Evolutionary conservation across 37 sponge, comb jelly and placozoan species (phyloP), one percentile per base, ranked within the genome.

Genomic region (Geodia barretti): DNA sequence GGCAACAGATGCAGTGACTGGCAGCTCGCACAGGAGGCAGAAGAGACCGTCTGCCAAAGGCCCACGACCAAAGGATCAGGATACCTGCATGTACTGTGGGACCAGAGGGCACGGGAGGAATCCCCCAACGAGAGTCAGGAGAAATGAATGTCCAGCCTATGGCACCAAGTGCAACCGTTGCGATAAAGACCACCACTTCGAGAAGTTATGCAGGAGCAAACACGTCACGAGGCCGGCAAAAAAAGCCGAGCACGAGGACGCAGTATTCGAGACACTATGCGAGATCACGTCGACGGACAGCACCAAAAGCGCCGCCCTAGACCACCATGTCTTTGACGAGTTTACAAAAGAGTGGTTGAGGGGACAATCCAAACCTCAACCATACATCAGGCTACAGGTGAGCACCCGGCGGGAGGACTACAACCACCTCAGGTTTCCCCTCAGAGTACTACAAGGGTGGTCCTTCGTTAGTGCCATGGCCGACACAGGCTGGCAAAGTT

Each of bases 401-500:
- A 74, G 75, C 75, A 74, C 73, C 59, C n/a, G 60, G 21, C 63
- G 29, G 39, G 82, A 81, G 41, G 69, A 79, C 70, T 79, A 79
- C 37, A 69, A 79, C 70, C 80, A 68, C 70, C 47, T 68, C 68
- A 60, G 80, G 41, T 69, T 69, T 23, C 24, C 70, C 21, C 70
- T 68, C 70, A 69, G 70, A 40, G 54, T 14, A 14, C 54, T 14
- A 14, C 54, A 47, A 47, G 29, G 11, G 21, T 36, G 65, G 35
- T 69, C 80, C 59, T 79, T 79, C 25, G 60, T 79, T 24, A 79
- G 37, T 69, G 80, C 80, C 60, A 79, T 79, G 70, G 80, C 80
- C 28, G 80, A 77, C 42, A 77, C 78, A 77, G 78, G 78, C 26
- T 77, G 41, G 7, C 66, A 77, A 24, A 77, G 78, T 30, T 79